phyloP scores from a whole-genome alignment of 2,888 invertebrate genomes.

The Dioctria rufipes region DNA sequence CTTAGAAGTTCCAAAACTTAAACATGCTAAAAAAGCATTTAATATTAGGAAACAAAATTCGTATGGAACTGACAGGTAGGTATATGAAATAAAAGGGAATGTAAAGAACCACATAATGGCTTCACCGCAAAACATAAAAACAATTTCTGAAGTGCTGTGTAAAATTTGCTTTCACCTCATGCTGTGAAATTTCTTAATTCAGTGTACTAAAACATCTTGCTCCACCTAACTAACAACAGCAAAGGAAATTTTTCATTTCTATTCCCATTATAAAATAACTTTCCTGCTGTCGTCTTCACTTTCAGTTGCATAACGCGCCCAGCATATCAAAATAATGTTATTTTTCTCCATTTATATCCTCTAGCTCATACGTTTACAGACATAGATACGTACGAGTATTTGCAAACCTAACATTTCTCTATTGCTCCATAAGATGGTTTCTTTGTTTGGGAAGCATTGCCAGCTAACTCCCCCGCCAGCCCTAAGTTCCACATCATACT shows the following conservation, averaged over 20 bases:
- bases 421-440: slow-evolving; percentile 12
- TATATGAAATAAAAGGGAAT: neutral
- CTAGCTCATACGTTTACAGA: neutral
- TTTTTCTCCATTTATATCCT: neutral
- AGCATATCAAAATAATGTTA: slow-evolving; percentile 10
- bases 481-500: no score
- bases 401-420: slow-evolving; percentile 12
- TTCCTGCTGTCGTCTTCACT: neutral
- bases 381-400: neutral
- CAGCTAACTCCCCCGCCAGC: neutral
- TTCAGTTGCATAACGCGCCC: neutral
- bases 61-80: neutral
- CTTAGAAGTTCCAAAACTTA: no score
- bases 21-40: no score
- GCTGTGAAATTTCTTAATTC: slow-evolving; percentile 35
- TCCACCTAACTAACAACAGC: neutral
- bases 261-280: neutral
- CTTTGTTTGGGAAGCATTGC: neutral
- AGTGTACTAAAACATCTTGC: slow-evolving; percentile 2
- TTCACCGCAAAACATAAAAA: neutral
- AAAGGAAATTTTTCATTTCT: slow-evolving; percentile 1
- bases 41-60: no score
- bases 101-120: neutral
- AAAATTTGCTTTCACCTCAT: slow-evolving; percentile 32
- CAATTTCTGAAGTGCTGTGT: neutral